Evolutionary conservation across 2,113 vertebrate species (phyloP), one percentile per base, ranked within the genome.

Genomic region (Perca flavescens): DNA sequence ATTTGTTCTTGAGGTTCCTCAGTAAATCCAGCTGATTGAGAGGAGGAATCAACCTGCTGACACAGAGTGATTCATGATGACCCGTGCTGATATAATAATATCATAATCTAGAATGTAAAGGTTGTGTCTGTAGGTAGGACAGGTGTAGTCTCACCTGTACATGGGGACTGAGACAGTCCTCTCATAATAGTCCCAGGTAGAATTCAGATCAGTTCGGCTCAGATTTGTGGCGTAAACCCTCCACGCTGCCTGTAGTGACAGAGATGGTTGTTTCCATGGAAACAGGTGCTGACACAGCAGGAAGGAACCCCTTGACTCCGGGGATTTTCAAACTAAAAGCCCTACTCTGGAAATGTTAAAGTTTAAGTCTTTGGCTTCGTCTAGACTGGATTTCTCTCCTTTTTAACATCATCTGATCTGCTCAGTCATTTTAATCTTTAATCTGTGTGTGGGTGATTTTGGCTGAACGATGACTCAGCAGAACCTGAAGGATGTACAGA

Each of bases 141-240:
- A 80, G 75, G 71, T 79, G 56, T 8, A 34, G 15, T 11, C 56
- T 72, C 95, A 99, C 98, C 98, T 98, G 97, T 99, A 99, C 97
- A 99, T 98, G 80, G 98, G 98, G 66, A 97, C 97, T 0, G 97
- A 96, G 53, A 97, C 96, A 0, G 97, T 97, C 77, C 97, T 96
- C 8, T 99, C 97, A 0, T 99, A 99, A 83, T 99, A 97, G 83
- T 98, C 97, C 97, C 98, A 99, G 1, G 98, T 99, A 15, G 98
- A 99, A 47, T 94, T 96, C 86, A 99, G 94, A 88, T 99, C 98
- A 0, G 97, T 97, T 46, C 98, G 95, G 1, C 94, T 96, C 72
- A 99, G 95, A 80, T 98, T 99, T 36, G 98, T 99, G 88, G 98
- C 97, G 0, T 99, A 99, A 86, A 99, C 98, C 70, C 98, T 96